Evolutionary conservation across 2,113 vertebrate genomes (phyloP).

Genomic region (Thryonomys swinderianus): DNA sequence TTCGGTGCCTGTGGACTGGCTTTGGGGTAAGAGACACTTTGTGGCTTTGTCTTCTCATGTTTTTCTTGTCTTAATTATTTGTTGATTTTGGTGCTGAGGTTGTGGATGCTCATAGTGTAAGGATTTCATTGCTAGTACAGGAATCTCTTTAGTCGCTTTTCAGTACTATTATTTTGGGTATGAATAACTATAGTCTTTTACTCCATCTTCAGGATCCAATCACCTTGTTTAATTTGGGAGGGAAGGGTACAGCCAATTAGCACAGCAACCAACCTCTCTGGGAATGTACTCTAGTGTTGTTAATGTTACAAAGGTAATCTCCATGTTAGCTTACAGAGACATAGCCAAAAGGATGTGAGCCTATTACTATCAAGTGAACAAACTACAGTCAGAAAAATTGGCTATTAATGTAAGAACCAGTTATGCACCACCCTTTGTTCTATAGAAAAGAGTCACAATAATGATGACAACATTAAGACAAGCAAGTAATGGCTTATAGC

Average conservation of each 20-base stretch:
- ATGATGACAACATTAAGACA: neutral
- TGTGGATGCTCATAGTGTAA: neutral
- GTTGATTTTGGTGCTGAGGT: neutral
- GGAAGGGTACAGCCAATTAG: neutral
- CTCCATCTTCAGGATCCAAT: neutral
- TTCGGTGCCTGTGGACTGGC: neutral
- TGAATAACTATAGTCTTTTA: neutral
- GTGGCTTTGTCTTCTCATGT: neutral
- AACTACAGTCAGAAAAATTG: neutral
- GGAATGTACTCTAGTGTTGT: neutral
- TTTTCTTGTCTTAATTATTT: neutral
- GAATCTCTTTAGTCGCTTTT: neutral
- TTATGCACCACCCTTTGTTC: neutral
- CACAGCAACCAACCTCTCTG: neutral
- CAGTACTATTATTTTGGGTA: neutral
- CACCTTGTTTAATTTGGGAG: neutral
- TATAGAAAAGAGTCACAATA: neutral
- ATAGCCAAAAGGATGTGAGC: neutral
- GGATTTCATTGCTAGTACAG: neutral
- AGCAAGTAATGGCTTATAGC: neutral
- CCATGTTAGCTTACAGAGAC: neutral
- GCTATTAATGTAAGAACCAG: neutral
- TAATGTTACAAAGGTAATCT: neutral
- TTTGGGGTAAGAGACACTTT: neutral
- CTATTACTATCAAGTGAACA: neutral